A percentile compares a stretch with the other conserved stretches of the same genome.
These are phyloP conservation scores for Ceratitis capitata DNA, from an alignment of 1,140 invertebrate genomes.

Conservation along the genomic window DNA sequence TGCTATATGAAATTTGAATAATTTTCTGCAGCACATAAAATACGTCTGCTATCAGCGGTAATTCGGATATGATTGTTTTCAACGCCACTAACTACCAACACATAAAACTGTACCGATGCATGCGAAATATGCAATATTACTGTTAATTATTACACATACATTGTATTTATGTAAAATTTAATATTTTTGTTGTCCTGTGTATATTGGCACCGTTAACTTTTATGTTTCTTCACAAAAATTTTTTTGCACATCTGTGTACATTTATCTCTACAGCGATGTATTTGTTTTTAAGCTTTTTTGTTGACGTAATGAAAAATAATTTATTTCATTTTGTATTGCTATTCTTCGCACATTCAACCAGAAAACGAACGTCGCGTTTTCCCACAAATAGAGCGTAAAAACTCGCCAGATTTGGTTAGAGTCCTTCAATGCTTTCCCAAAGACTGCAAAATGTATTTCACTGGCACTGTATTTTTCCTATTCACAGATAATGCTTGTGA, in stretches of 20 bases:
- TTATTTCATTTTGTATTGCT: neutral
- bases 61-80: neutral
- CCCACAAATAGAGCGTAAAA: neutral
- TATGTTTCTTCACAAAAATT: neutral
- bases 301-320: slow-evolving; percentile 27
- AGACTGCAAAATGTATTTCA: neutral
- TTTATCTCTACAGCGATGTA: neutral
- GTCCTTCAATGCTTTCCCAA: neutral
- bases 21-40: no score
- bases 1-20: no score
- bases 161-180: no score
- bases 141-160: neutral
- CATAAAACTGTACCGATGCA: neutral
- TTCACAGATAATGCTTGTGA: neutral
- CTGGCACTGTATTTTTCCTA: neutral
- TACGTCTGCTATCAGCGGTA: neutral
- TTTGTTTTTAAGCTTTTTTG: neutral
- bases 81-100: neutral
- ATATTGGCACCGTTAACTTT: neutral
- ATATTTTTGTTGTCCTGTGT: neutral
- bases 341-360: neutral
- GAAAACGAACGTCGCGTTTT: neutral
- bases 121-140: neutral
- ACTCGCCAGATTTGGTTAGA: neutral
- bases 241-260: neutral